These are phyloP conservation scores for Nomada ferruginata DNA, from an alignment of 2,888 invertebrate genomes.

Conservation along the genomic window DNA sequence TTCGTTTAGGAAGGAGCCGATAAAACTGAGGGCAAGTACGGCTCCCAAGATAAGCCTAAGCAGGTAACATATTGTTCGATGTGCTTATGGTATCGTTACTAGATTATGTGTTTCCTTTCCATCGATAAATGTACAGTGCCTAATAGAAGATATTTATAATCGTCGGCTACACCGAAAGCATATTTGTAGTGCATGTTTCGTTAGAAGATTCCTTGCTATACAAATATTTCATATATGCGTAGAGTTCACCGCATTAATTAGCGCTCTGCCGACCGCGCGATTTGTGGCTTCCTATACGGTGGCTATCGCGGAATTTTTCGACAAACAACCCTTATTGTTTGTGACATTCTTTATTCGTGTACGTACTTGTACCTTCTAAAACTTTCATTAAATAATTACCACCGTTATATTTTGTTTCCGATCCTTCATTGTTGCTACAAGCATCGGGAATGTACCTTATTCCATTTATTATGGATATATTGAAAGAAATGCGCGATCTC, in stretches of 20 bases:
- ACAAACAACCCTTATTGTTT: too few species aligned
- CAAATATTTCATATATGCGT: background rate
- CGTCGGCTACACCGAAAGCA: conserved; percentile 1
- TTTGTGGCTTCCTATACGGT: too few species aligned
- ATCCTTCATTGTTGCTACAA: too few species aligned
- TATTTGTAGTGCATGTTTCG: conserved; percentile 54
- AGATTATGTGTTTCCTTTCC: conserved; percentile 48
- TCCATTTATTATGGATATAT: too few species aligned
- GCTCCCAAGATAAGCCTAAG: conserved; percentile 96
- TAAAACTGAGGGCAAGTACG: conserved; percentile 95
- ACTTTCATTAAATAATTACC: too few species aligned
- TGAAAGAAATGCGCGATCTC: background rate
- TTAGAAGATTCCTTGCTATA: conserved; percentile 9
- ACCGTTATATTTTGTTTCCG: too few species aligned
- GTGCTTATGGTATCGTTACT: conserved; percentile 70
- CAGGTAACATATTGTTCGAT: conserved; percentile 86
- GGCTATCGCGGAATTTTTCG: too few species aligned
- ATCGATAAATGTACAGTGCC: conserved; percentile 15
- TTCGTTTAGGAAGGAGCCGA: conserved; percentile 91
- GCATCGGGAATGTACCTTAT: too few species aligned
- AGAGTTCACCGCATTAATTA: too few species aligned
- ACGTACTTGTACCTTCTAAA: too few species aligned
- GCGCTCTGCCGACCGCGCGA: too few species aligned
- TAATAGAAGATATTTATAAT: conserved; percentile 1
- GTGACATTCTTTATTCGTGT: too few species aligned